Conservation (phyloP, 1,140 invertebrate genomes). For the Aphelinus atriplicis region DNA sequence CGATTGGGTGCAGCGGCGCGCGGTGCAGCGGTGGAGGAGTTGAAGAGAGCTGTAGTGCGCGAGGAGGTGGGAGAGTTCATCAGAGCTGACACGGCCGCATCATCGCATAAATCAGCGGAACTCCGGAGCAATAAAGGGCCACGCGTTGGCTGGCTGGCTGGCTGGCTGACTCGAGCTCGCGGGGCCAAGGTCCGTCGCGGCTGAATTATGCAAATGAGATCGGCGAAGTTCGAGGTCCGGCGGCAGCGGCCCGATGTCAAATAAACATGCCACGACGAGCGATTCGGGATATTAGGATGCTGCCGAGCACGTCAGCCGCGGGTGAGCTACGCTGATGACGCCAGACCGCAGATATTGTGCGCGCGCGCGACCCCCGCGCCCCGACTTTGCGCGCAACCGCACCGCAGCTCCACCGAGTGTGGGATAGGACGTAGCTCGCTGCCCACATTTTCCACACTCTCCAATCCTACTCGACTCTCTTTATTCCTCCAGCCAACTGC, state of each 20-base stretch:
- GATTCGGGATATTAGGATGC: conserved; percentile 45
- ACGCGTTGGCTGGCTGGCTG: too few species aligned
- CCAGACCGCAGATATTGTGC: conserved; percentile 38
- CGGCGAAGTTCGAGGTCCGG: conserved; percentile 31
- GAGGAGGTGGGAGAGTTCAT: neutral
- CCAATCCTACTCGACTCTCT: too few species aligned
- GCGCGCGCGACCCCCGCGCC: neutral
- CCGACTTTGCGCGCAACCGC: neutral
- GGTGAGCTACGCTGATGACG: conserved; percentile 48
- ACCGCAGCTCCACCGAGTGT: neutral
- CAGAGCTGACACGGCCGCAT: neutral
- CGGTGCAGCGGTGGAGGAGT: neutral
- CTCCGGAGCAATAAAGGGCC: neutral
- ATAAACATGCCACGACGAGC: conserved; percentile 46
- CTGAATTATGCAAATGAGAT: conserved; percentile 42
- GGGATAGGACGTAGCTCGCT: too few species aligned
- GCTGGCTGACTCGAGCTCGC: too few species aligned
- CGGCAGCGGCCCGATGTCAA: conserved; percentile 44
- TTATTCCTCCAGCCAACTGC: too few species aligned
- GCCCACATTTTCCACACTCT: too few species aligned
- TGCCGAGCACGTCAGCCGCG: conserved; percentile 36
- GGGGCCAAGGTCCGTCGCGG: neutral
- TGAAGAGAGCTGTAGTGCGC: neutral
- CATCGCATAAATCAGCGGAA: conserved; percentile 27
- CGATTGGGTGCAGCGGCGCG: too few species aligned